These are phyloP conservation scores for Lucinisca nassula DNA, from an alignment of 2,888 invertebrate genomes.

Conservation along the genomic window DNA sequence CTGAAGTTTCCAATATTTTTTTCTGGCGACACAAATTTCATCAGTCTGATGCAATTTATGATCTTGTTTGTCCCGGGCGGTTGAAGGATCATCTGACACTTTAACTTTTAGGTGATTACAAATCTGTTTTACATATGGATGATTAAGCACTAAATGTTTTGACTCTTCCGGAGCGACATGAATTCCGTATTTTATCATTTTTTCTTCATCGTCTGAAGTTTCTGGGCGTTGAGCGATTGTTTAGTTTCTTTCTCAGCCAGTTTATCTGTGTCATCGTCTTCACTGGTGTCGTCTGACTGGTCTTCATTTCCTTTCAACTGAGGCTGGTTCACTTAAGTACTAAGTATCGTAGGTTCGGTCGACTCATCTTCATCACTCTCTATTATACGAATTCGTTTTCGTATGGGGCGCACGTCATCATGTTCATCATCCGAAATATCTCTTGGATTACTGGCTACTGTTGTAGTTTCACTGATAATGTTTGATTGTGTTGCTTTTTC, in stretches of 20 bases:
- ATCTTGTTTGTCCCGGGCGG: background rate
- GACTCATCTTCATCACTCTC: no score
- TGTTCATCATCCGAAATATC: no score
- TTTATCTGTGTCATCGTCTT: background rate
- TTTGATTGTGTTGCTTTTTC: no score
- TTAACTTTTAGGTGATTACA: background rate
- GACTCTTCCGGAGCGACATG: background rate
- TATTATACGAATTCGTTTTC: no score
- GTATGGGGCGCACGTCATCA: no score
- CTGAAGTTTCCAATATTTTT: background rate
- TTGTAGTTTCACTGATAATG: no score
- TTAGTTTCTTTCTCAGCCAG: background rate
- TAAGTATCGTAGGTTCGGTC: no score
- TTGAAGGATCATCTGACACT: background rate
- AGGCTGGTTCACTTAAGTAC: background rate
- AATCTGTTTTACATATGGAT: background rate
- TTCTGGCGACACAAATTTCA: background rate
- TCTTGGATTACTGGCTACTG: no score
- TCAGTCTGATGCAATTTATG: background rate
- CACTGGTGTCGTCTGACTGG: background rate
- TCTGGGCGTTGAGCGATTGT: background rate
- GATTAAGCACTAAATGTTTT: background rate
- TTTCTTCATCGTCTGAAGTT: background rate
- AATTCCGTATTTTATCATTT: background rate
- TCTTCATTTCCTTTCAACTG: background rate